Evolutionary conservation across 2,797 vertebrate species (phyloP).

Genomic region (Glossophaga mutica): DNA sequence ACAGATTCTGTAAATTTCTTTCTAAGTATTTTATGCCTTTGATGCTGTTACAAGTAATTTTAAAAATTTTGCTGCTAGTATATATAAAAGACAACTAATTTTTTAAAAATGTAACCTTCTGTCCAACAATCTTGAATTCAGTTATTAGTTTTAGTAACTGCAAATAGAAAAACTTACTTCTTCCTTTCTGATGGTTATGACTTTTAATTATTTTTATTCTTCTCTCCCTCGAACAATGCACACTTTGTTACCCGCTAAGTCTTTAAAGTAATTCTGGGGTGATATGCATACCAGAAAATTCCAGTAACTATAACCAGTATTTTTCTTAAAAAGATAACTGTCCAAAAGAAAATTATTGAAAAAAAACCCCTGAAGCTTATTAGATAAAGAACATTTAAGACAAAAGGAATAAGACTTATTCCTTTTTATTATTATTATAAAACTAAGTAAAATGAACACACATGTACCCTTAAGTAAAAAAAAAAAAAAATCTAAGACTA

Average conservation of each 20-base stretch:
- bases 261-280: conserved; percentile 14
- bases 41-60: not conserved
- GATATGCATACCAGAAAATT: conserved; percentile 16
- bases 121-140: not conserved
- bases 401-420: not conserved
- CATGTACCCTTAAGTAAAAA: not conserved
- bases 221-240: not conserved
- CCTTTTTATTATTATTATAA: not conserved
- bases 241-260: not conserved
- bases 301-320: not conserved
- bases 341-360: not conserved
- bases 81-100: not conserved
- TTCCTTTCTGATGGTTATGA: not conserved
- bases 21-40: not conserved
- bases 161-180: not conserved
- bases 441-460: not conserved
- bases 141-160: not conserved
- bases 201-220: not conserved
- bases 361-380: not conserved
- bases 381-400: not conserved
- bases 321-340: conserved; percentile 27
- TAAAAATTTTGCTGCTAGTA: not conserved
- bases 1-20: not conserved
- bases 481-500: not conserved
- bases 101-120: not conserved